These are phyloP conservation scores for Sceliomorpha sp. DNA, from an alignment of 2,888 invertebrate species.

Conservation along the genomic window DNA sequence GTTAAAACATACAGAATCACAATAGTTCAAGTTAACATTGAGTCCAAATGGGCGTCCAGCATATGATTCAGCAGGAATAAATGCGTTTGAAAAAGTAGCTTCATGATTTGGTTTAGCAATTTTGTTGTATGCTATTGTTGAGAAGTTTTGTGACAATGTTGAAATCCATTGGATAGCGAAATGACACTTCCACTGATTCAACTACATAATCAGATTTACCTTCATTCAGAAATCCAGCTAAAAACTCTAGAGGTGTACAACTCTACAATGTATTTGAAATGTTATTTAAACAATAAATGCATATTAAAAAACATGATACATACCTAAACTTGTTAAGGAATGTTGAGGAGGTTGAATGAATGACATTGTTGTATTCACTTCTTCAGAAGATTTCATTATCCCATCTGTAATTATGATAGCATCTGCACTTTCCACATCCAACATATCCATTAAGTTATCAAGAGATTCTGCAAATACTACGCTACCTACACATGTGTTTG, in stretches of 20 bases:
- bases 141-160: slow-evolving; percentile 99
- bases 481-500: too few species aligned
- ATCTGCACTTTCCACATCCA: slow-evolving; percentile 84
- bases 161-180: slow-evolving; percentile 99
- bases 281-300: slow-evolving; percentile 10
- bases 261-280: slow-evolving; percentile 84
- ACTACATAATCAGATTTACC: slow-evolving; percentile 94
- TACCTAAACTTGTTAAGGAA: slow-evolving; percentile 72
- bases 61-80: slow-evolving; percentile 97
- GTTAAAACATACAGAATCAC: slow-evolving; percentile 83
- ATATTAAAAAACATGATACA: slow-evolving; percentile 11
- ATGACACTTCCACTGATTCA: slow-evolving; percentile 97
- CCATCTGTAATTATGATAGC: slow-evolving; percentile 81
- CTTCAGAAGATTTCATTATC: slow-evolving; percentile 89
- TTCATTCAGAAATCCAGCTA: slow-evolving; percentile 98
- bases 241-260: slow-evolving; percentile 94
- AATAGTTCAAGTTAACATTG: slow-evolving; percentile 94
- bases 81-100: slow-evolving; percentile 96
- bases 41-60: slow-evolving; percentile 98
- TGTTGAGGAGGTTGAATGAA: slow-evolving; percentile 89
- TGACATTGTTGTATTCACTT: slow-evolving; percentile 94
- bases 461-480: too few species aligned
- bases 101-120: slow-evolving; percentile 95
- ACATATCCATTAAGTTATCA: slow-evolving; percentile 81
- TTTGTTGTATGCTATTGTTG: slow-evolving; percentile 92